phyloP scores from a whole-genome alignment of 1,140 invertebrate species.

The Portunus trituberculatus region DNA sequence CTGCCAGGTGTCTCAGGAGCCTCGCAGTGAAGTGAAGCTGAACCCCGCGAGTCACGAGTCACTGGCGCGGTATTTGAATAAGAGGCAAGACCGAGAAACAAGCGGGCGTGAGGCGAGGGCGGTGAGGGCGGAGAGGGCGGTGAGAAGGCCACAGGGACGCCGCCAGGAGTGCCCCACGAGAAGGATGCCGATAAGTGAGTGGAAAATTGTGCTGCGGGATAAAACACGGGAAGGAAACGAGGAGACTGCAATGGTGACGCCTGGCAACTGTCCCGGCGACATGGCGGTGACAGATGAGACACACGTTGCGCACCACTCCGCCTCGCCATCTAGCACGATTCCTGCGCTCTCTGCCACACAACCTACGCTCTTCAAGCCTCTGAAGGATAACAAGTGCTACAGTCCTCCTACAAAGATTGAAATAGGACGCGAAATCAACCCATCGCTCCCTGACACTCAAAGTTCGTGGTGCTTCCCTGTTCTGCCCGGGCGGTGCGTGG shows the following conservation, averaged over 20 bases:
- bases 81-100: too few species aligned
- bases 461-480: constrained; percentile 44
- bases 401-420: not conserved
- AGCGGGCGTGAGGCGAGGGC: not conserved
- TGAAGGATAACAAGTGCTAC: not conserved
- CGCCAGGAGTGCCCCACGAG: not conserved
- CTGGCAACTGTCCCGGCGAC: not conserved
- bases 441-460: not conserved
- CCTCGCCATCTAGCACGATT: not conserved
- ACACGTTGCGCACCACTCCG: not conserved
- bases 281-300: not conserved
- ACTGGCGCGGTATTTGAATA: too few species aligned
- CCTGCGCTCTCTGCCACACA: not conserved
- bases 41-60: not conserved
- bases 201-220: constrained; percentile 62
- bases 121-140: not conserved
- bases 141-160: not conserved
- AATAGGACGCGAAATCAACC: not conserved
- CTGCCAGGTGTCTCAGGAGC: not conserved
- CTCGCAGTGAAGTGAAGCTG: not conserved
- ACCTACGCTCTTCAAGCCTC: not conserved
- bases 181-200: constrained; percentile 52
- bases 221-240: not conserved
- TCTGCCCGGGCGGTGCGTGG: not conserved
- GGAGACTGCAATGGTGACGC: not conserved